phyloP scores from a whole-genome alignment of 2,113 vertebrate genomes.

The Zapornia atra region DNA sequence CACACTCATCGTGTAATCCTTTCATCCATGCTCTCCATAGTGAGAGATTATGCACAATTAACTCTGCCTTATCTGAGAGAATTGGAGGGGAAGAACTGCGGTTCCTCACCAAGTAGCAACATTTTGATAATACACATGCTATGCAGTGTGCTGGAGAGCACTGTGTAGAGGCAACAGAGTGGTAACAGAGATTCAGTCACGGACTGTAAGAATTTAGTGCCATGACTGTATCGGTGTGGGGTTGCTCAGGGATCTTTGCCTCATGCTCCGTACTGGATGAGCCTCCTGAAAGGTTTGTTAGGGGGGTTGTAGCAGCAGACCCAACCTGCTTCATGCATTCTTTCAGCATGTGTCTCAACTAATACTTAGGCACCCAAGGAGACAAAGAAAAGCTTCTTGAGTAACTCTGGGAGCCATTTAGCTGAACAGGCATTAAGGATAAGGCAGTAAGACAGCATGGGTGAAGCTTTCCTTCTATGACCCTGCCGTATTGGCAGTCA shows the following conservation, averaged over 20 bases:
- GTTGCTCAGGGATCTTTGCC: not conserved
- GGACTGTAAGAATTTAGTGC: not conserved
- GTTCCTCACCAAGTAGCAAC: not conserved
- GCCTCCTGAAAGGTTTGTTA: not conserved
- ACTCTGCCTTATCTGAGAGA: not conserved
- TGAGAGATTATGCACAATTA: not conserved
- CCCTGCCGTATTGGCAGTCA: not conserved
- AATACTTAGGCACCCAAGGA: not conserved
- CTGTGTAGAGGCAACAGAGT: not conserved
- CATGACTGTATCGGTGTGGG: fast-evolving
- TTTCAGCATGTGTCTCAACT: not conserved
- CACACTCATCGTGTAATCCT: not conserved
- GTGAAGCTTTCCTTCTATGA: not conserved
- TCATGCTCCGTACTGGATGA: fast-evolving
- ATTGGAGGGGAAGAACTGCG: not conserved
- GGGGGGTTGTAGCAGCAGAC: not conserved
- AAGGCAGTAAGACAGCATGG: not conserved
- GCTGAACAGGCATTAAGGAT: not conserved
- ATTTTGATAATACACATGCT: fast-evolving
- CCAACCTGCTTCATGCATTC: not conserved
- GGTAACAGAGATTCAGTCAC: fast-evolving
- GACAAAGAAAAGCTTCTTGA: not conserved
- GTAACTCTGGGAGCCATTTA: not conserved
- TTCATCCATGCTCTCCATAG: not conserved
- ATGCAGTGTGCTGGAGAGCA: fast-evolving